These are phyloP conservation scores for Pterostichus madidus DNA, from an alignment of 2,888 invertebrate species.

Conservation along the genomic window DNA sequence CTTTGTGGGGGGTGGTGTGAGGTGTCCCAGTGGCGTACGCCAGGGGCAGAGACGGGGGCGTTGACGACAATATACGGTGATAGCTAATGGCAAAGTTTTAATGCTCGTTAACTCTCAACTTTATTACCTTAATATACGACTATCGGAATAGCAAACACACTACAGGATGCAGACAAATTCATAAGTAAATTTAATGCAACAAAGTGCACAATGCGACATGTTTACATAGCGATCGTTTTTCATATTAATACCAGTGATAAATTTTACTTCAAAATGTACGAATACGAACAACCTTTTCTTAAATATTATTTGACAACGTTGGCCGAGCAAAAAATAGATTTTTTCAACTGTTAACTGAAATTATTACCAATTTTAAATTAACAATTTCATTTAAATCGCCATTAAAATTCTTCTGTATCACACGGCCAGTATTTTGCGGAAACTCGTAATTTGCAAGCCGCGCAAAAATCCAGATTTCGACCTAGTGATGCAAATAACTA, in stretches of 20 bases:
- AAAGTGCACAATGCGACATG: constrained; percentile 67
- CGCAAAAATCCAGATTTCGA: no score
- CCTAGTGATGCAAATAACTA: no score
- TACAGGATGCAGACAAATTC: constrained; percentile 67
- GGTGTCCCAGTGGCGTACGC: no score
- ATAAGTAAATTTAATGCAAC: constrained; percentile 67
- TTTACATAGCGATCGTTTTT: constrained; percentile 65
- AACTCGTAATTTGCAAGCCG: no score
- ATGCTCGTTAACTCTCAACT: constrained; percentile 71
- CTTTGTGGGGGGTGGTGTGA: no score
- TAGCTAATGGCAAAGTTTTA: constrained; percentile 71
- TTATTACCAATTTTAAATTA: no score
- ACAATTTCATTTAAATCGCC: no score
- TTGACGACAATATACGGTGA: constrained; percentile 69
- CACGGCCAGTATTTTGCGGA: no score
- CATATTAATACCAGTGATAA: constrained; percentile 67
- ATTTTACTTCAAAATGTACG: constrained; percentile 64
- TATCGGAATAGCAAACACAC: constrained; percentile 69
- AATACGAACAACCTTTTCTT: neutral
- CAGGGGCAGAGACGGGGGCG: constrained; percentile 14
- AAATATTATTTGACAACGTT: no score
- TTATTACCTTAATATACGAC: constrained; percentile 70
- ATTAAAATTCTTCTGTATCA: no score
- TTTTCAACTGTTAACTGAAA: no score
- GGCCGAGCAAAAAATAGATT: no score